Evolutionary conservation across 2,888 invertebrate species (phyloP).

Genomic region (Acanthosepion pharaonis): DNA sequence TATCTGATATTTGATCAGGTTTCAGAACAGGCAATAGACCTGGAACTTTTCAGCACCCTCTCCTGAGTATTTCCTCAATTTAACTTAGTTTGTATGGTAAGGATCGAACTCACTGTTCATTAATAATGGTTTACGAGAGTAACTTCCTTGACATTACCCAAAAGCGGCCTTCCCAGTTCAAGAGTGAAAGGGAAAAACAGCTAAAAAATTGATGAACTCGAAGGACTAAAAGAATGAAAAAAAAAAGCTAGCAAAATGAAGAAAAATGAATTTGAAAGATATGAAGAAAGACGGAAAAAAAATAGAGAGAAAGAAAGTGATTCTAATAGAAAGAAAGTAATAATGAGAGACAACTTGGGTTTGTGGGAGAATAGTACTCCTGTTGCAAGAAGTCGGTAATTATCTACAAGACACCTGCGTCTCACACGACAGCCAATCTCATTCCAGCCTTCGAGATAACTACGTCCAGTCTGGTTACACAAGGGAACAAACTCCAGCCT

Average conservation of each 20-base stretch:
- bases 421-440: constrained; percentile 14
- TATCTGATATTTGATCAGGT: too few species aligned
- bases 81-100: too few species aligned
- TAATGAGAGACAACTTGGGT: background rate
- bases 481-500: background rate
- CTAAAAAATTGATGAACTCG: too few species aligned
- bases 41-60: too few species aligned
- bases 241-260: background rate
- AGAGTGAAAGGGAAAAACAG: too few species aligned
- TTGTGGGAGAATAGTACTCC: background rate
- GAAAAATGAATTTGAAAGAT: background rate
- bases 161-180: too few species aligned
- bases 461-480: background rate
- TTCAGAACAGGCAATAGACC: too few species aligned
- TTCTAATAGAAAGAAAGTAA: background rate
- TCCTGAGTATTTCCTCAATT: too few species aligned
- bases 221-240: background rate
- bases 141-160: too few species aligned
- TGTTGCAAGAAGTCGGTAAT: background rate
- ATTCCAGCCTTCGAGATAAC: background rate
- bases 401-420: constrained; percentile 16
- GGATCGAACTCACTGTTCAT: too few species aligned
- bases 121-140: too few species aligned
- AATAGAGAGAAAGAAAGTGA: background rate
- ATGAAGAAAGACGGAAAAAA: background rate